Percentiles rank a stretch among this genome's conserved stretches.
phyloP scores from a whole-genome alignment of 1,140 invertebrate genomes.

The Drosophila nannoptera region DNA sequence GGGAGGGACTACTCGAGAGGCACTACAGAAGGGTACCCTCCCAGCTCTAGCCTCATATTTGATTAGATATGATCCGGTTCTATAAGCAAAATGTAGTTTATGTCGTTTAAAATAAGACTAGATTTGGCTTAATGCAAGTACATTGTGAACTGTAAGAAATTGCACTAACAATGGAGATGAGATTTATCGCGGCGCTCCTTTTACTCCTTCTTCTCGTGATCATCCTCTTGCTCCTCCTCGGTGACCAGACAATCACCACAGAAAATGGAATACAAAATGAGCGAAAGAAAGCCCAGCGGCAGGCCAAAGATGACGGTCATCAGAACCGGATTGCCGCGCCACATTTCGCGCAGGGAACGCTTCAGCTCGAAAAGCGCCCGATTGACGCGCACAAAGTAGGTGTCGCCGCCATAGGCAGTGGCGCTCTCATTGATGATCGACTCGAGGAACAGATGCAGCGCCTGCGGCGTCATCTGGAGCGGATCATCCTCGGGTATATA shows the following conservation, averaged over 20 bases:
- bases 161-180: conserved; percentile 36
- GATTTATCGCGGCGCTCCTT: background rate
- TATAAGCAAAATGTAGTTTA: conserved; percentile 21
- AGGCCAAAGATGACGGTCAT: conserved; percentile 93
- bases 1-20: no score
- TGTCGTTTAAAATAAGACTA: conserved; percentile 47
- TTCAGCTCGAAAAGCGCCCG: conserved; percentile 88
- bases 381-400: conserved; percentile 85
- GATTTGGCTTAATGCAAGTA: conserved; percentile 42
- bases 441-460: conserved; percentile 88
- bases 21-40: no score
- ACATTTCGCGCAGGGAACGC: conserved; percentile 89
- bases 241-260: conserved; percentile 96
- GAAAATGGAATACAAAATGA: conserved; percentile 96
- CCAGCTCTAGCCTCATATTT: no score
- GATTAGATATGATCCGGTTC: conserved; percentile 3
- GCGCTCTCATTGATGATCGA: conserved; percentile 86
- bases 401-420: conserved; percentile 90
- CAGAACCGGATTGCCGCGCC: conserved; percentile 93
- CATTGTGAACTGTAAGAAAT: conserved; percentile 9
- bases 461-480: conserved; percentile 87
- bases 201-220: conserved; percentile 80
- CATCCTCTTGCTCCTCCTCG: conserved; percentile 87
- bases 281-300: conserved; percentile 92
- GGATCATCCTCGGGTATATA: conserved; percentile 93